A percentile compares a stretch with the other conserved stretches of the same genome.
Evolutionary conservation across 2,888 invertebrate species (phyloP).

Genomic region (Tanypteryx hageni): DNA sequence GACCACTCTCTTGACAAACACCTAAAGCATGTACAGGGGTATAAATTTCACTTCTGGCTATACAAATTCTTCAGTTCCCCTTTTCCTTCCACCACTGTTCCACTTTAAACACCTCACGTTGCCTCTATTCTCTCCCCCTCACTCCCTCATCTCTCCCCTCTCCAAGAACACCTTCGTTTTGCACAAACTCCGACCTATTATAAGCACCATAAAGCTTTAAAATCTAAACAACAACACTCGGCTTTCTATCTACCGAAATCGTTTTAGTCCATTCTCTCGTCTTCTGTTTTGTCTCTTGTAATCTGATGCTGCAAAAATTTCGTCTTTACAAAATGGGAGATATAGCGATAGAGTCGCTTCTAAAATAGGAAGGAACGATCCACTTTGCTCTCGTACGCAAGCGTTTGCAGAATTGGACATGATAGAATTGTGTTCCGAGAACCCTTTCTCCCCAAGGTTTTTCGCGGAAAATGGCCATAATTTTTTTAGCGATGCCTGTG

Average conservation of each 20-base stretch:
- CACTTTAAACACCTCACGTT: no score
- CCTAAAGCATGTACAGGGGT: not conserved
- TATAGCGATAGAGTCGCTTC: no score
- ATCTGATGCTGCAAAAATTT: not conserved
- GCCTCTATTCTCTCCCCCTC: not conserved
- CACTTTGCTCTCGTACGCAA: no score
- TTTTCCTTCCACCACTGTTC: no score
- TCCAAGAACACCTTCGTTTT: not conserved
- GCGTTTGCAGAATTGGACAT: no score
- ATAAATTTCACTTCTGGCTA: not conserved
- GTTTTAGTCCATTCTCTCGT: not conserved
- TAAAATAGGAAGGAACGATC: no score
- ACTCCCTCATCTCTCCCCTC: not conserved
- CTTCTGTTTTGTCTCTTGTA: not conserved
- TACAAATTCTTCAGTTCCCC: no score
- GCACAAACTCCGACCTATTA: not conserved
- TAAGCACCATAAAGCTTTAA: not conserved
- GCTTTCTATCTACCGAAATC: not conserved
- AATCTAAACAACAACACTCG: not conserved
- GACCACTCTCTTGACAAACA: not conserved
- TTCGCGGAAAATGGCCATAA: no score
- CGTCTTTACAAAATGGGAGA: not conserved
- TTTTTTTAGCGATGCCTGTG: no score
- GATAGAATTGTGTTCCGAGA: no score
- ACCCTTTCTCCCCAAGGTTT: no score